Percentiles rank a stretch among this genome's conserved stretches.
These are phyloP conservation scores for Andricus curvator DNA, from an alignment of 2,888 invertebrate species.

Conservation along the genomic window DNA sequence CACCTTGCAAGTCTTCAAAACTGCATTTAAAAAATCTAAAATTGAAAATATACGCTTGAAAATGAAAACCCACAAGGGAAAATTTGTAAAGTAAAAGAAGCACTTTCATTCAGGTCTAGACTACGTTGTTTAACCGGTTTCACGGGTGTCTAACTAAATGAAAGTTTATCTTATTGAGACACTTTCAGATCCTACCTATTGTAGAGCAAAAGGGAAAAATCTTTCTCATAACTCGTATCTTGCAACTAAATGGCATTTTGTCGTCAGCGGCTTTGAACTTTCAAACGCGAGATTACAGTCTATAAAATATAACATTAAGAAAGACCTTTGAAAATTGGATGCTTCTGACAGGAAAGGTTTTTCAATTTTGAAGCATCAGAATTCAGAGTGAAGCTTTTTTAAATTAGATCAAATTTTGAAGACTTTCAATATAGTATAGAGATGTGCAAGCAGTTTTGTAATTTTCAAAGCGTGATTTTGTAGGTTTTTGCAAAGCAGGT, in stretches of 20 bases:
- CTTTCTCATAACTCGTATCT: not conserved
- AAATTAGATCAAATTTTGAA: not conserved
- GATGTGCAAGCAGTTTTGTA: not conserved
- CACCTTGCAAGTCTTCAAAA: no score
- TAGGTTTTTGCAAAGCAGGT: not conserved
- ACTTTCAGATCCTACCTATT: slow-evolving; percentile 37
- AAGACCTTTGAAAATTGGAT: not conserved
- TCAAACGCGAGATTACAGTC: not conserved
- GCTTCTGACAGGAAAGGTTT: not conserved
- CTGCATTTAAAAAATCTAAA: no score
- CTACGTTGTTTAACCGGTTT: slow-evolving; percentile 32
- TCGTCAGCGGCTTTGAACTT: not conserved
- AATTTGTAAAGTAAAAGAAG: not conserved
- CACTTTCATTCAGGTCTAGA: slow-evolving; percentile 36
- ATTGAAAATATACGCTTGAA: no score
- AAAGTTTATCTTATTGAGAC: slow-evolving; percentile 35
- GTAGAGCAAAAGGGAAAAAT: slow-evolving; percentile 28
- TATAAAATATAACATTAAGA: not conserved
- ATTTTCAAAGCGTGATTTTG: not conserved
- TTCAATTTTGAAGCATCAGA: not conserved
- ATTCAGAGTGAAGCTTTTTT: not conserved
- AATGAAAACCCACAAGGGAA: no score
- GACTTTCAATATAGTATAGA: not conserved
- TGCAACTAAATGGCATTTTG: not conserved
- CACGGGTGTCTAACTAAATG: slow-evolving; percentile 14